A percentile compares a stretch with the other conserved stretches of the same genome.
These are phyloP conservation scores for Gavialis gangeticus DNA, from an alignment of 2,113 vertebrate genomes.

Conservation along the genomic window DNA sequence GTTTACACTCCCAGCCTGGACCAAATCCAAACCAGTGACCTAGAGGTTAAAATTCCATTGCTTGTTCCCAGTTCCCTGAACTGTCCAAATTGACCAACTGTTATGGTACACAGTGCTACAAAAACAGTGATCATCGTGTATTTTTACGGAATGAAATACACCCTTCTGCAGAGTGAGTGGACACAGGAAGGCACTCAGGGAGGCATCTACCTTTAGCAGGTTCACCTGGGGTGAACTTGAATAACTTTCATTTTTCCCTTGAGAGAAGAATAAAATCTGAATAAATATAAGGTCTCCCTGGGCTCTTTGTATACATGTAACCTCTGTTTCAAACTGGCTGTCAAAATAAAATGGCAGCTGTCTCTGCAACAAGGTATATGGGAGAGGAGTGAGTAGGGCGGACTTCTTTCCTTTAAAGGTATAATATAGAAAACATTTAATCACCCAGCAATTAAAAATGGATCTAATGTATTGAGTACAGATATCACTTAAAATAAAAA, in stretches of 20 bases:
- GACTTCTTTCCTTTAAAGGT: background rate
- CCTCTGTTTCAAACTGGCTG: background rate
- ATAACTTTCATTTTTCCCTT: background rate
- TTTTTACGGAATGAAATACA: background rate
- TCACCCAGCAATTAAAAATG: constrained; percentile 10
- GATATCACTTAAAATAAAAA: background rate
- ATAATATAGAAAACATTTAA: constrained; percentile 44
- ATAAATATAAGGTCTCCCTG: constrained; percentile 48
- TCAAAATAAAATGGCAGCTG: background rate
- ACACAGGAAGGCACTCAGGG: no score
- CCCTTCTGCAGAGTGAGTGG: background rate
- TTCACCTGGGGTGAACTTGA: background rate
- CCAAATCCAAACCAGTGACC: constrained; percentile 37
- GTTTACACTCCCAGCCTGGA: constrained; percentile 34
- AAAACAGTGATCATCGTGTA: background rate
- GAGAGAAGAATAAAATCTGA: constrained; percentile 38
- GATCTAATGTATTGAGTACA: background rate
- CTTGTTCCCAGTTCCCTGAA: fast-evolving
- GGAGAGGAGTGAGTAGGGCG: background rate
- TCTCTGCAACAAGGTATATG: background rate
- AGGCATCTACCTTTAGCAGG: no score
- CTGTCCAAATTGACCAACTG: background rate
- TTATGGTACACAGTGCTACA: background rate
- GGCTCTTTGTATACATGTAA: constrained; percentile 5
- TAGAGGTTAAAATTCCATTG: constrained; percentile 3